These are phyloP conservation scores for Trichosurus vulpecula DNA, from an alignment of 2,797 vertebrate genomes.

Conservation along the genomic window DNA sequence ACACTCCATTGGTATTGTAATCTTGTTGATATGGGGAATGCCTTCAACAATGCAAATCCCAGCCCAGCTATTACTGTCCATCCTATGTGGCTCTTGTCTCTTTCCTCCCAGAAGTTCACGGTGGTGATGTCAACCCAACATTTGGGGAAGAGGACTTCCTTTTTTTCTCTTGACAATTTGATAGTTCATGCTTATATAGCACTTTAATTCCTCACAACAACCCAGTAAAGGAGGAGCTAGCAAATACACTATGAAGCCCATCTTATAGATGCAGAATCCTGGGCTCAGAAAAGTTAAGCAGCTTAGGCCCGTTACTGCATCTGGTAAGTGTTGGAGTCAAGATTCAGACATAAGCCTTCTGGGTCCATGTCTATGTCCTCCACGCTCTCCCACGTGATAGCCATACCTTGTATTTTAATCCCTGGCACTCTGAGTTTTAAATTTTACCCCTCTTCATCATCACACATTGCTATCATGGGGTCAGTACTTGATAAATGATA, in stretches of 20 bases:
- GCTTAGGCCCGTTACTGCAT: background rate
- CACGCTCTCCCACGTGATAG: conserved; percentile 38
- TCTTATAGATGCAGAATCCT: background rate
- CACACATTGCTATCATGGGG: conserved; percentile 36
- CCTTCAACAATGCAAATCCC: background rate
- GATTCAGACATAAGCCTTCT: background rate
- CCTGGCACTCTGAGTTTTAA: conserved; percentile 48
- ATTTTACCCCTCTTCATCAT: conserved; percentile 64
- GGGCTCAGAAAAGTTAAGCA: background rate
- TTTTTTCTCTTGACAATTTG: background rate
- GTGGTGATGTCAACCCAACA: background rate
- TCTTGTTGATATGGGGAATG: background rate
- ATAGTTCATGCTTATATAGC: background rate
- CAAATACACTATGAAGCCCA: background rate
- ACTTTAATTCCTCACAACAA: background rate
- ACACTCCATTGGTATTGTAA: background rate
- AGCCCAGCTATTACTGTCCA: background rate
- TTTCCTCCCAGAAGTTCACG: background rate
- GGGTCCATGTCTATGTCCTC: conserved; percentile 14
- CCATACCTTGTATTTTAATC: conserved; percentile 51
- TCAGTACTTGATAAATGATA: conserved; percentile 55
- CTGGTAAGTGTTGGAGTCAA: background rate
- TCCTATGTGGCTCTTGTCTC: background rate
- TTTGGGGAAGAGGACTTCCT: background rate
- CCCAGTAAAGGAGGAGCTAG: background rate